Conservation (phyloP, 2,797 vertebrate species). For the Alauda arvensis region DNA sequence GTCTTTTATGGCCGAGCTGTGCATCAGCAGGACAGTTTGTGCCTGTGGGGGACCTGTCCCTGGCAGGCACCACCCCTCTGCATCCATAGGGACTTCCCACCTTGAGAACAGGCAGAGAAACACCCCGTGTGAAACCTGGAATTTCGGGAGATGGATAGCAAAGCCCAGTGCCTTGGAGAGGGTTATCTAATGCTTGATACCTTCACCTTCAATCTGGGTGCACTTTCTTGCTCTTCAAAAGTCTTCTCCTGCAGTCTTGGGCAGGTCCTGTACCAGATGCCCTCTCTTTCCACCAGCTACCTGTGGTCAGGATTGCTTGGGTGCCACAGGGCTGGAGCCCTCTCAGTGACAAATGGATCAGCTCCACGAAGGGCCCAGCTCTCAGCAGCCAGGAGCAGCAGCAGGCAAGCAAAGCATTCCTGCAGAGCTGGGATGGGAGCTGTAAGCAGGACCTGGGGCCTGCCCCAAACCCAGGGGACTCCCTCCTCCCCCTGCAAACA, state of each 20-base stretch:
- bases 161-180: background rate
- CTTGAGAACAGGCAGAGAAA: background rate
- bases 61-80: background rate
- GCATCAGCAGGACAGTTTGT: rapidly evolving
- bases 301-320: rapidly evolving
- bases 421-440: background rate
- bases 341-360: rapidly evolving
- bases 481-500: conserved; percentile 36
- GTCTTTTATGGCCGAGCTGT: background rate
- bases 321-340: background rate
- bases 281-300: background rate
- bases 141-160: rapidly evolving
- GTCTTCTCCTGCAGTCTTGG: background rate
- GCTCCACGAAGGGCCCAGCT: background rate
- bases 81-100: background rate
- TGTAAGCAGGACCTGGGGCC: background rate
- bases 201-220: rapidly evolving
- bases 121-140: background rate
- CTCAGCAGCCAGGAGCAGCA: background rate
- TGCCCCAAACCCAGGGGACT: conserved; percentile 26
- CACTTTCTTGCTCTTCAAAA: background rate
- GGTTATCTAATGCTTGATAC: background rate
- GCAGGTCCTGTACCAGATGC: background rate
- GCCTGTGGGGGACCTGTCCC: rapidly evolving
- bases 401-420: background rate